These are phyloP conservation scores for Calycopis cecrops DNA, from an alignment of 1,140 invertebrate species.

Conservation along the genomic window DNA sequence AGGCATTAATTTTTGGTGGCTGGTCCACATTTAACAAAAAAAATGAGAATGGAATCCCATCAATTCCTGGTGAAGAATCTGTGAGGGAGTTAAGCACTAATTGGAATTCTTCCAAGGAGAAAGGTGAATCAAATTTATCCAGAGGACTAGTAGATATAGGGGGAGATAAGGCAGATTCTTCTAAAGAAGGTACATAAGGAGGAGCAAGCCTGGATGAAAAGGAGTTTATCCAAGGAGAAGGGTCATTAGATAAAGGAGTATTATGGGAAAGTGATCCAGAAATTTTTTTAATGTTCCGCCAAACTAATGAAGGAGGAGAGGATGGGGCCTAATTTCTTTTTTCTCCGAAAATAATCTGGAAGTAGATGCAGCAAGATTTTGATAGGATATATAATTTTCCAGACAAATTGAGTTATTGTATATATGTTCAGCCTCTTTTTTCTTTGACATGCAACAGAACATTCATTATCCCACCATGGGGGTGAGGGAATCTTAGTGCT, in stretches of 20 bases:
- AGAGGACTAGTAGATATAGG: background rate
- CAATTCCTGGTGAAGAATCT: conserved; percentile 22
- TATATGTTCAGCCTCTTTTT: background rate
- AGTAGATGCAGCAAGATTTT: conserved; percentile 7
- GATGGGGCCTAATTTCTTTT: background rate
- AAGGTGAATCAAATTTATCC: conserved; percentile 11
- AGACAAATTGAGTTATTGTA: background rate
- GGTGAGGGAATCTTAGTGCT: background rate
- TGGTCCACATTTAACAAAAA: background rate
- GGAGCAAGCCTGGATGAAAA: conserved; percentile 23
- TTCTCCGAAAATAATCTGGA: background rate
- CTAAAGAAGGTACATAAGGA: conserved; percentile 16
- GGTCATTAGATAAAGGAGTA: conserved; percentile 4
- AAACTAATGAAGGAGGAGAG: conserved; percentile 19
- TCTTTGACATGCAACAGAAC: conserved; percentile 3
- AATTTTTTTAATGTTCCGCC: conserved; percentile 26
- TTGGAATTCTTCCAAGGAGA: conserved; percentile 17
- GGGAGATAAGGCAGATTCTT: background rate
- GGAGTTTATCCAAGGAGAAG: conserved; percentile 15
- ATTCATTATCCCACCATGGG: conserved; percentile 18
- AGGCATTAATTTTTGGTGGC: conserved; percentile 13
- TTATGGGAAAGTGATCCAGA: conserved; percentile 5
- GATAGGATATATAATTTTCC: conserved; percentile 9
- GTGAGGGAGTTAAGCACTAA: conserved; percentile 13
- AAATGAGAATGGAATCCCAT: conserved; percentile 28